Evolutionary conservation across 2,113 vertebrate genomes (phyloP).

Genomic region (Panthera uncia): DNA sequence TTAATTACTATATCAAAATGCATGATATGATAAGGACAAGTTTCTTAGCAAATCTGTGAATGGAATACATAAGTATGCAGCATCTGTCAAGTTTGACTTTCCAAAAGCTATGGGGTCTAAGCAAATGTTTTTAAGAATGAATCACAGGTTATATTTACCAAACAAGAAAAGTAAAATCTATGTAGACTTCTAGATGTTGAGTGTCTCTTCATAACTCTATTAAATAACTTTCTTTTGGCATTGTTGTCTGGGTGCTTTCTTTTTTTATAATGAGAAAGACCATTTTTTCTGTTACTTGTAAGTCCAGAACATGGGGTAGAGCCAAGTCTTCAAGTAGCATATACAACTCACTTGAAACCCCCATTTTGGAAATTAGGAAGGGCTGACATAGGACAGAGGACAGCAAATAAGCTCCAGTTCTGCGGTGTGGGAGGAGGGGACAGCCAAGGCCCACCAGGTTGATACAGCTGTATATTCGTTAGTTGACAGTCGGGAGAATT

Average conservation of each 20-base stretch:
- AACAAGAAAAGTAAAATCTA: conserved; percentile 18
- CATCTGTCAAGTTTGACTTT: conserved; percentile 62
- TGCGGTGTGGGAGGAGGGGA: rapidly evolving
- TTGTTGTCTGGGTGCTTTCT: background rate
- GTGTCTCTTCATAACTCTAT: background rate
- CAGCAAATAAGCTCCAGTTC: background rate
- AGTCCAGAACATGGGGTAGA: background rate
- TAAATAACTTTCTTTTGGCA: background rate
- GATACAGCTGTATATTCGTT: background rate
- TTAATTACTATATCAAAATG: conserved; percentile 64
- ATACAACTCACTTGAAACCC: background rate
- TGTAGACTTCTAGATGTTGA: background rate
- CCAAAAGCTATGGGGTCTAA: conserved; percentile 51
- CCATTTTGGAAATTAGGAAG: background rate
- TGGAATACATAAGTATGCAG: conserved; percentile 58
- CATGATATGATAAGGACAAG: conserved; percentile 47
- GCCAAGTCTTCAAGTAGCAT: background rate
- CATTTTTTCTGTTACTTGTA: background rate
- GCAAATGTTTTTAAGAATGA: conserved; percentile 57
- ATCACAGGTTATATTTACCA: conserved; percentile 40
- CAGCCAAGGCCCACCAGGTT: background rate
- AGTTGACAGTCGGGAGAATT: background rate
- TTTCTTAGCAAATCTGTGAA: conserved; percentile 66
- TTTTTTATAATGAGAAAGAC: background rate
- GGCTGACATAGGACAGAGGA: background rate